Conservation (phyloP, 2,888 invertebrate genomes). For the Adelognathus sp. region DNA sequence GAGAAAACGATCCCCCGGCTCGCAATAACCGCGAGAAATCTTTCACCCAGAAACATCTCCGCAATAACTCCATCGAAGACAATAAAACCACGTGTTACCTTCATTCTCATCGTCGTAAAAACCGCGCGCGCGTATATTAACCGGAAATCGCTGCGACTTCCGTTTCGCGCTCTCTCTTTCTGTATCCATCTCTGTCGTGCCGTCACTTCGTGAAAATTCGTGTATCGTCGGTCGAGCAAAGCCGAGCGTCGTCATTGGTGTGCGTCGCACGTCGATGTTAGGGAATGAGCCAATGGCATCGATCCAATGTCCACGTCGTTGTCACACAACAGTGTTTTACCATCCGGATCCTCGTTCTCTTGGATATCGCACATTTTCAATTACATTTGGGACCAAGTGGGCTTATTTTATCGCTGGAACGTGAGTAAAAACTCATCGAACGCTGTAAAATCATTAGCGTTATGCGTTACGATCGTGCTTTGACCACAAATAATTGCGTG, state of each 20-base stretch:
- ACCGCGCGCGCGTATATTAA: neutral
- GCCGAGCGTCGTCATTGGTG: conserved; percentile 63
- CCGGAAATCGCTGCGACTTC: conserved; percentile 34
- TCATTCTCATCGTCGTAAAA: neutral
- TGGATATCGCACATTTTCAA: conserved; percentile 71
- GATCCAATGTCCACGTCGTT: conserved; percentile 77
- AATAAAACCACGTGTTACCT: neutral
- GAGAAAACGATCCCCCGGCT: neutral
- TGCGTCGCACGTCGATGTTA: conserved; percentile 50
- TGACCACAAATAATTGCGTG: too few relatives aligned
- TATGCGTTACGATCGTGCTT: neutral
- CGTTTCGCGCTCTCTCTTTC: neutral
- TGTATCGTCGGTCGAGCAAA: conserved; percentile 55
- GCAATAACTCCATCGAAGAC: neutral
- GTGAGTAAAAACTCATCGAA: conserved; percentile 68
- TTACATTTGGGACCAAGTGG: conserved; percentile 74
- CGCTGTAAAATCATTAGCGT: neutral
- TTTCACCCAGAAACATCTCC: neutral
- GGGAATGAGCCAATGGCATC: conserved; percentile 72
- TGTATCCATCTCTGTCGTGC: too few relatives aligned
- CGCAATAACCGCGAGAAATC: neutral
- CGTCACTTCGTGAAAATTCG: conserved; percentile 45
- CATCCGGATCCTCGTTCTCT: conserved; percentile 70
- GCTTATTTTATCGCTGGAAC: conserved; percentile 68
- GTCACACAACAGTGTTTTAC: conserved; percentile 76